These are phyloP conservation scores for Buphagus erythrorhynchus DNA, from an alignment of 2,797 vertebrate genomes.

Conservation along the genomic window DNA sequence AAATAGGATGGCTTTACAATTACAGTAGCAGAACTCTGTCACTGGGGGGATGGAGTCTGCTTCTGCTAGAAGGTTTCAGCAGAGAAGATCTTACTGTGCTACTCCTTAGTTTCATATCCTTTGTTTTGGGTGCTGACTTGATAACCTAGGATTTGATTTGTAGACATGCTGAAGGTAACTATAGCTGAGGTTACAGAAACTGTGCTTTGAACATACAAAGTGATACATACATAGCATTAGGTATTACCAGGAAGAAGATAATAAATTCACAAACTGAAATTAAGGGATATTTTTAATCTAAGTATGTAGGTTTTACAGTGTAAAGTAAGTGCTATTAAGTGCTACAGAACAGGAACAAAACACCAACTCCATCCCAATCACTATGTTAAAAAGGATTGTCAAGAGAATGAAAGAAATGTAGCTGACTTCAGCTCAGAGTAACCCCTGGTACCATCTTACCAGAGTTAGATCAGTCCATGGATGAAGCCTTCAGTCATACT, in stretches of 20 bases:
- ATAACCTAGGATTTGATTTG: background rate
- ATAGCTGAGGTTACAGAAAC: background rate
- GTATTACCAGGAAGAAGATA: background rate
- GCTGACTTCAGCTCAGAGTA: background rate
- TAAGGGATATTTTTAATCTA: background rate
- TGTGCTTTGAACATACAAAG: background rate
- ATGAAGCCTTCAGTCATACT: background rate
- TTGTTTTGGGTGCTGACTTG: background rate
- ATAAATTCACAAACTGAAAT: background rate
- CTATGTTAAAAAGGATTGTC: background rate
- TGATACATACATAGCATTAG: background rate
- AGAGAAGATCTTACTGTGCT: background rate
- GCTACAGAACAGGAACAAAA: background rate
- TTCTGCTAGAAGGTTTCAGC: background rate
- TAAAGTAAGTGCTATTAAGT: background rate
- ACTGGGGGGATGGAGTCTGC: background rate
- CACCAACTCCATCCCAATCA: accelerated
- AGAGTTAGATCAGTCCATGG: too few species aligned
- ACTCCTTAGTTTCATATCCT: background rate
- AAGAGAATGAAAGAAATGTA: background rate
- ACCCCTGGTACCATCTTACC: accelerated
- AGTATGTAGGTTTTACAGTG: background rate
- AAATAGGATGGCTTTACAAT: background rate
- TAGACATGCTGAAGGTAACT: background rate
- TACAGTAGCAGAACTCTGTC: background rate